These are phyloP conservation scores for Podarcis siculus DNA, from an alignment of 2,797 vertebrate species.

Conservation along the genomic window DNA sequence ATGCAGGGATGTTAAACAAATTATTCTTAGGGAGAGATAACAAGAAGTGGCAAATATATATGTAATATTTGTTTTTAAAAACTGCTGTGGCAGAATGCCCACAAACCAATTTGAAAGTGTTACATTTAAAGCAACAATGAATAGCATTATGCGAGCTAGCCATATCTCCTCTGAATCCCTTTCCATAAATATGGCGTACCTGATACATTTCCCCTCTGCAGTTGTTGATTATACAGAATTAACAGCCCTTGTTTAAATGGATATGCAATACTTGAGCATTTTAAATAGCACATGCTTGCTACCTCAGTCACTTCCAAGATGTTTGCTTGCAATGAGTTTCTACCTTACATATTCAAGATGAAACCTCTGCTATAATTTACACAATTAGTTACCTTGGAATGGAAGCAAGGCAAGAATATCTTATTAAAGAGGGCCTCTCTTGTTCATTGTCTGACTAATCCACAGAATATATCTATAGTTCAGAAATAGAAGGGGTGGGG, in stretches of 20 bases:
- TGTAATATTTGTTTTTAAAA: slow-evolving; percentile 28
- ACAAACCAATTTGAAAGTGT: slow-evolving; percentile 31
- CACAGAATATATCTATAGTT: neutral
- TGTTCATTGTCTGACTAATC: neutral
- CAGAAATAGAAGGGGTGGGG: neutral
- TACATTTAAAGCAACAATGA: slow-evolving; percentile 38
- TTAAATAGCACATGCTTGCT: neutral
- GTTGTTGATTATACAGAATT: neutral
- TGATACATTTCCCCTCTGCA: neutral
- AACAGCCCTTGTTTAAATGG: neutral
- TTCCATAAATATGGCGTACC: neutral
- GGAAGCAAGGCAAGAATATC: slow-evolving; percentile 2
- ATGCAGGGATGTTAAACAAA: slow-evolving; percentile 11
- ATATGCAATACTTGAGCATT: neutral
- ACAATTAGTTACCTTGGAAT: neutral
- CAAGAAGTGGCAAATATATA: slow-evolving; percentile 18
- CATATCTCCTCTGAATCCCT: slow-evolving; percentile 25
- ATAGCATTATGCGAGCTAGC: slow-evolving; percentile 19
- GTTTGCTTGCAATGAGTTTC: neutral
- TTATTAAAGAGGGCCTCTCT: neutral
- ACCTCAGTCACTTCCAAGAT: neutral
- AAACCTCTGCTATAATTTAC: neutral
- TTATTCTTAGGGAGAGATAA: neutral
- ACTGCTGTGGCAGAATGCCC: slow-evolving; percentile 22
- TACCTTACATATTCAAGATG: neutral